Percentiles rank a stretch among this genome's conserved stretches.
Evolutionary conservation across 2,888 invertebrate species (phyloP).

Genomic region (Drosophila rubida): DNA sequence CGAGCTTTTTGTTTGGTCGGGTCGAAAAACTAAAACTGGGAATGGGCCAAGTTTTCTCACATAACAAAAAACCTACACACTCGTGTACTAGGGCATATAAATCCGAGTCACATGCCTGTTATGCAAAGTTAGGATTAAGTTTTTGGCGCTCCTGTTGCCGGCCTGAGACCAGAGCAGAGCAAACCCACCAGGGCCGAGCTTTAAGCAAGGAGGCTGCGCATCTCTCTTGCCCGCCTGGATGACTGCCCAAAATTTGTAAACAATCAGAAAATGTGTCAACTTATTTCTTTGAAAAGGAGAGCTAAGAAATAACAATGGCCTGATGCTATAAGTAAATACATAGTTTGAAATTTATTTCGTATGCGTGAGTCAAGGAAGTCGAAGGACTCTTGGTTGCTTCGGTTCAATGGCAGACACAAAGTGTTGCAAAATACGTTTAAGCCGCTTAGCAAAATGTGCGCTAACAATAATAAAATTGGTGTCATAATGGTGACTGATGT

Average conservation of each 20-base stretch:
- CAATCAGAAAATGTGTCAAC: conserved; percentile 78
- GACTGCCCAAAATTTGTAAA: conserved; percentile 75
- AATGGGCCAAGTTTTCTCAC: conserved; percentile 56
- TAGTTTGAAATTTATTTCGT: conserved; percentile 73
- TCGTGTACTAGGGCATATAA: conserved; percentile 51
- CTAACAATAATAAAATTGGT: conserved; percentile 65
- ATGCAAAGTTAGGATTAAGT: conserved; percentile 79
- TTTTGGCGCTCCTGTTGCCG: conserved; percentile 51
- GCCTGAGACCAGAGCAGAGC: conserved; percentile 22
- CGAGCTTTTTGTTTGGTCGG: conserved; percentile 59
- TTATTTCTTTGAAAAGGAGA: conserved; percentile 58
- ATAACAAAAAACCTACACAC: conserved; percentile 54
- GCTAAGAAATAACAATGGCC: conserved; percentile 60
- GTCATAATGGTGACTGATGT: conserved; percentile 57
- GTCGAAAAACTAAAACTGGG: conserved; percentile 48
- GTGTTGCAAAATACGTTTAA: conserved; percentile 69
- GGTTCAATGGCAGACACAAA: conserved; percentile 27
- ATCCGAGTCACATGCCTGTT: conserved; percentile 73
- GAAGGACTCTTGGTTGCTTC: background rate
- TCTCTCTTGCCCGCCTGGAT: conserved; percentile 38
- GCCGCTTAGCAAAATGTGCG: conserved; percentile 72
- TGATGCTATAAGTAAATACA: conserved; percentile 77
- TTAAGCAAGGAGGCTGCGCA: background rate
- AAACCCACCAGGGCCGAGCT: conserved; percentile 1
- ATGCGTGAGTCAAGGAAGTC: background rate